Percentiles rank a stretch among this genome's conserved stretches.
These are phyloP conservation scores for Bergia puertoricense DNA, from an alignment of 92 coral and sea anemone species.

Conservation along the genomic window DNA sequence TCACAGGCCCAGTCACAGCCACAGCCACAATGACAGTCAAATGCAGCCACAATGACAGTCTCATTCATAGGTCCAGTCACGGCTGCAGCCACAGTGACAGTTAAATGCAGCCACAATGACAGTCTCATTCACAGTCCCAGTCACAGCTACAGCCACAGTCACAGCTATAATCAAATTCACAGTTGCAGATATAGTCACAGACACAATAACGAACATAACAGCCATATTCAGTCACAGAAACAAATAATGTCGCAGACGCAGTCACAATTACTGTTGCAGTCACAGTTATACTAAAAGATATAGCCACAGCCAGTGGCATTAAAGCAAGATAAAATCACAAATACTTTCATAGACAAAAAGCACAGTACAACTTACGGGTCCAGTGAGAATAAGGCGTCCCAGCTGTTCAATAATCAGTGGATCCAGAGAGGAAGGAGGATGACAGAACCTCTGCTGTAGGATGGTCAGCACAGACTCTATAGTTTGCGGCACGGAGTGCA, in stretches of 20 bases:
- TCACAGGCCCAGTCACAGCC: background rate
- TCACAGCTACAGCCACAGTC: too few species aligned
- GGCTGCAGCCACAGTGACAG: too few species aligned
- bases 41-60: too few species aligned
- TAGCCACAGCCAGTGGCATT: background rate
- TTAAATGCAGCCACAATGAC: too few species aligned
- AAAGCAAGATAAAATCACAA: too few species aligned
- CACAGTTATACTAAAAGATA: too few species aligned
- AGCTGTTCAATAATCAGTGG: conserved; percentile 94
- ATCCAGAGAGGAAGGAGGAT: conserved; percentile 94
- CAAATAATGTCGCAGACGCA: too few species aligned
- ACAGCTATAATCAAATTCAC: too few species aligned
- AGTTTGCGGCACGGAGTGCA: conserved; percentile 82
- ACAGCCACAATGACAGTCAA: too few species aligned
- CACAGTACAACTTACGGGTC: conserved; percentile 60
- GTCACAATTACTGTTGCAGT: background rate
- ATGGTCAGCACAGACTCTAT: conserved; percentile 86
- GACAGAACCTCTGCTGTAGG: conserved; percentile 90
- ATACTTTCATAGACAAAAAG: background rate
- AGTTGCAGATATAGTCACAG: too few species aligned
- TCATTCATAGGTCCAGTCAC: too few species aligned
- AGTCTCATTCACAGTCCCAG: too few species aligned
- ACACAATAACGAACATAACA: background rate
- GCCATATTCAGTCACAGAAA: background rate
- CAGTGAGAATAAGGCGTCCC: conserved; percentile 77